phyloP scores from a whole-genome alignment of 2,797 vertebrate species.

The Bryconaethiops microstoma region DNA sequence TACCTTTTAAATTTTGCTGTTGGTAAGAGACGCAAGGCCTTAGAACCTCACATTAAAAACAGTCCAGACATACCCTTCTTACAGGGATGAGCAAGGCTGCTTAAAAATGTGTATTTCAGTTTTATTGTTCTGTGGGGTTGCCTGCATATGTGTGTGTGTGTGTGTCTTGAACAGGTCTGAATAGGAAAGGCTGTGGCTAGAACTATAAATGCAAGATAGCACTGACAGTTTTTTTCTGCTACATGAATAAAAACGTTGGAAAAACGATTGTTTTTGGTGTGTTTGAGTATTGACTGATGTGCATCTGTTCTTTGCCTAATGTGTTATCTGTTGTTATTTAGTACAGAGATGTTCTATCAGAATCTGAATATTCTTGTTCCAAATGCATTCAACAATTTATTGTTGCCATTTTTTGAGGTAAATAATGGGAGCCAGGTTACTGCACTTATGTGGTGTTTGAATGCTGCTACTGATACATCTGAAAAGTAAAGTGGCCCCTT shows the following conservation, averaged over 20 bases:
- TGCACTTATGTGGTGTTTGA: too few relatives aligned
- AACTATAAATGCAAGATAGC: not conserved
- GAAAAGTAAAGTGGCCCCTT: too few relatives aligned
- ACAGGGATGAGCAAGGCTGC: slow-evolving; percentile 6
- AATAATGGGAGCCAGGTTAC: too few relatives aligned
- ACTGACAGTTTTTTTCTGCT: slow-evolving; percentile 25
- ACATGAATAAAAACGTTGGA: slow-evolving; percentile 31
- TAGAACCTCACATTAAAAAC: slow-evolving; percentile 3
- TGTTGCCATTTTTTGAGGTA: too few relatives aligned
- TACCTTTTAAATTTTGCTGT: not conserved
- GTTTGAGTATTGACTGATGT: too few relatives aligned
- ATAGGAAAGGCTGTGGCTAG: not conserved
- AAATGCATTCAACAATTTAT: too few relatives aligned
- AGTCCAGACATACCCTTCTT: not conserved
- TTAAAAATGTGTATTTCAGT: not conserved
- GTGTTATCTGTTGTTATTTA: too few relatives aligned
- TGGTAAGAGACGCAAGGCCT: not conserved
- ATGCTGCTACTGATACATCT: too few relatives aligned
- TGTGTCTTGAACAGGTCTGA: slow-evolving; percentile 14
- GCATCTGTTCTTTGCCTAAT: too few relatives aligned
- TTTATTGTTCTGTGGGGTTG: slow-evolving; percentile 9
- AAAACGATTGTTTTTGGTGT: not conserved
- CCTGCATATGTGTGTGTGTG: slow-evolving; percentile 23
- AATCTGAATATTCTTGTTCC: too few relatives aligned
- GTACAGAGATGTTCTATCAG: too few relatives aligned